phyloP scores from a whole-genome alignment of 1,140 invertebrate species.

The Heliconius melpomene region DNA sequence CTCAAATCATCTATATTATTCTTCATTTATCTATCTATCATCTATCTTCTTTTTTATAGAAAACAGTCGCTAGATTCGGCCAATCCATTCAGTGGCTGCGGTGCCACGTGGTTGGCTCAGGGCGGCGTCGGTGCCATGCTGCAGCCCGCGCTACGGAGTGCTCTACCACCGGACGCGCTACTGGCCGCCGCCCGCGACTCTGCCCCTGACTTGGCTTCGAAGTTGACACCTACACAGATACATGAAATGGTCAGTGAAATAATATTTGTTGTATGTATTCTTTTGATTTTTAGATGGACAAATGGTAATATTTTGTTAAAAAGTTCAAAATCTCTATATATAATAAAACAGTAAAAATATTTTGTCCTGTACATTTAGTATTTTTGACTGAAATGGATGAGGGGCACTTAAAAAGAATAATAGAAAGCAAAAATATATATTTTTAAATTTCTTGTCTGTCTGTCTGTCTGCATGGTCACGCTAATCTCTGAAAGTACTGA shows the following conservation, averaged over 20 bases:
- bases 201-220: constrained; percentile 87
- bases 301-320: neutral
- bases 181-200: constrained; percentile 90
- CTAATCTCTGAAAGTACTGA: no score
- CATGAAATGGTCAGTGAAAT: constrained; percentile 84
- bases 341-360: no score
- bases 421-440: no score
- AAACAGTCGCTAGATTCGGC: constrained; percentile 78
- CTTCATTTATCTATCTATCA: neutral
- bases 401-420: no score
- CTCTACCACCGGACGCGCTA: constrained; percentile 86
- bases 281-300: neutral
- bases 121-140: constrained; percentile 74
- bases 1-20: neutral
- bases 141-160: constrained; percentile 80
- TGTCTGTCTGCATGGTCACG: no score
- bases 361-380: no score
- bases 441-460: no score
- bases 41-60: constrained; percentile 43
- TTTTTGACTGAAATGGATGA: no score
- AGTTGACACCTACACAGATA: constrained; percentile 84
- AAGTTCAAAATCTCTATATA: no score
- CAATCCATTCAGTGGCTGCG: constrained; percentile 79
- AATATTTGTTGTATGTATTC: neutral
- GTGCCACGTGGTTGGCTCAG: constrained; percentile 67